Evolutionary conservation across 1,140 invertebrate genomes (phyloP).

Genomic region (Leptinotarsa undecemlineata): DNA sequence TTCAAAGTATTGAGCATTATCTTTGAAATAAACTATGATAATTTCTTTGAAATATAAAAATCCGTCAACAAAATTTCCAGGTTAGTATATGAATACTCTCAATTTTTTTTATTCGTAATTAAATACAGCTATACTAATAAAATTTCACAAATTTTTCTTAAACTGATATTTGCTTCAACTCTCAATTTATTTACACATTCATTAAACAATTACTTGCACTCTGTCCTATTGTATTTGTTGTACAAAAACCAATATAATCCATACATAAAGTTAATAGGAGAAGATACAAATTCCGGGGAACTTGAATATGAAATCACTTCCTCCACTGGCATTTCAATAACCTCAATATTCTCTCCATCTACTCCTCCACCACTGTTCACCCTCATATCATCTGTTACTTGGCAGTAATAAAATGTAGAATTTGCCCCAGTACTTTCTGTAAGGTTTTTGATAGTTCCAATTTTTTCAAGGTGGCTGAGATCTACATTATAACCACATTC

Average conservation of each 20-base stretch:
- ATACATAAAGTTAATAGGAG: slow-evolving; percentile 81
- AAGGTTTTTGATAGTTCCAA: slow-evolving; percentile 70
- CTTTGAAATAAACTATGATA: no score
- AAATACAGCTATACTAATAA: no score
- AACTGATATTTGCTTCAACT: background rate
- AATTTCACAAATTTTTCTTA: no score
- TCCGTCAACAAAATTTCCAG: no score
- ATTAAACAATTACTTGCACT: background rate
- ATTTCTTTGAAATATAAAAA: background rate
- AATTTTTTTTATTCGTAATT: background rate
- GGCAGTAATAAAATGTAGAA: slow-evolving; percentile 85
- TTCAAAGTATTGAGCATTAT: no score
- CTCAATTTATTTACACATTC: no score
- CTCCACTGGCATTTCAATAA: slow-evolving; percentile 82
- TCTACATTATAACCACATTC: slow-evolving; percentile 93
- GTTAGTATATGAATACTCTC: no score
- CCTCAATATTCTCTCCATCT: slow-evolving; percentile 65
- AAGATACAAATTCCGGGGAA: slow-evolving; percentile 62
- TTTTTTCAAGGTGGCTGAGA: slow-evolving; percentile 65
- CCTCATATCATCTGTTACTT: slow-evolving; percentile 90
- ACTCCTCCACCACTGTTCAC: slow-evolving; percentile 61
- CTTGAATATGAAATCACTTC: slow-evolving; percentile 72
- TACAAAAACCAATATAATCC: slow-evolving; percentile 82
- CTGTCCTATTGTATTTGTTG: slow-evolving; percentile 36
- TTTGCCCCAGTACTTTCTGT: slow-evolving; percentile 73